Percentiles rank a stretch among this genome's conserved stretches.
These are phyloP conservation scores for Rhopalosiphum padi DNA, from an alignment of 1,140 invertebrate species.

Conservation along the genomic window DNA sequence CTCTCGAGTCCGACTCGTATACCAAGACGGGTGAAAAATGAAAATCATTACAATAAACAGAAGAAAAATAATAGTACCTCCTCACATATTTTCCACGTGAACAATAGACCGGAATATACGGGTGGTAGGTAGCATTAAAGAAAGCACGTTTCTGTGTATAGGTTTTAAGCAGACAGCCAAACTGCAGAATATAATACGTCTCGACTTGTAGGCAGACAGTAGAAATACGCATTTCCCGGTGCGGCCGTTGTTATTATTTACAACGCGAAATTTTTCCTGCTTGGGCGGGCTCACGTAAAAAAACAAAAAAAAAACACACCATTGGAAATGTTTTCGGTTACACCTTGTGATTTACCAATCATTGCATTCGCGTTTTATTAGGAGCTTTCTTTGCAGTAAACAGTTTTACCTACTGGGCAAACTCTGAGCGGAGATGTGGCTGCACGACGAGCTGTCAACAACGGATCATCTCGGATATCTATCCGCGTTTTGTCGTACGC, in stretches of 20 bases:
- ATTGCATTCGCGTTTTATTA: too few relatives aligned
- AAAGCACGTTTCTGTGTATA: background rate
- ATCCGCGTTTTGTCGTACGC: background rate
- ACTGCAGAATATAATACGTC: background rate
- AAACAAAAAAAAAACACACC: too few relatives aligned
- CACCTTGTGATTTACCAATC: background rate
- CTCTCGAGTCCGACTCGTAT: background rate
- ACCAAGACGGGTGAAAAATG: background rate
- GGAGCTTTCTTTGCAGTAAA: background rate
- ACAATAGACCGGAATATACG: background rate
- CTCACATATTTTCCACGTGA: background rate
- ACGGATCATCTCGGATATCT: background rate
- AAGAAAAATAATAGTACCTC: conserved; percentile 6
- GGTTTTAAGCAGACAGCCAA: background rate
- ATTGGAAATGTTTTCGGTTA: background rate
- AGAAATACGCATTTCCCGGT: background rate
- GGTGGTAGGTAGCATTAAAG: background rate
- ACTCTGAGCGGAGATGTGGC: too few relatives aligned
- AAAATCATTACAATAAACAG: conserved; percentile 6
- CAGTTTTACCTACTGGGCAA: too few relatives aligned
- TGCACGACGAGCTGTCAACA: background rate
- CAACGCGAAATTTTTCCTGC: background rate
- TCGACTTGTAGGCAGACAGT: background rate
- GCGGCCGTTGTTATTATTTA: background rate
- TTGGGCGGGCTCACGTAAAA: background rate